Percentiles rank a stretch among this genome's conserved stretches.
phyloP scores from a whole-genome alignment of 2,888 invertebrate genomes.

The Melinaea marsaeus region DNA sequence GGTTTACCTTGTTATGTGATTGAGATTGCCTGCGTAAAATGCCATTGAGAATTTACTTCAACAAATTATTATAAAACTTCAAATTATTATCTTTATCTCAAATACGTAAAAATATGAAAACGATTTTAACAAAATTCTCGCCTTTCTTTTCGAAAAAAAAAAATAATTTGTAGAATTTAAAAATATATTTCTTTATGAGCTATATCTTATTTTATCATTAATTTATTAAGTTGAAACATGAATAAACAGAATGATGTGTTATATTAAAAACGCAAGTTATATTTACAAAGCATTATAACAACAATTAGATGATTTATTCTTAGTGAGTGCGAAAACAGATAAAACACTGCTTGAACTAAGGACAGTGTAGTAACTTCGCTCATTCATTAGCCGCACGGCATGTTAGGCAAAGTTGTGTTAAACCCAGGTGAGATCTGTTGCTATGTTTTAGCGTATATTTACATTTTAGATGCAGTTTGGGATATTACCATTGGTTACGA shows the following conservation, averaged over 20 bases:
- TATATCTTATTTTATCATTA: too few species aligned
- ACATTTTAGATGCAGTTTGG: conserved; percentile 14
- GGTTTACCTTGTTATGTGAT: conserved; percentile 64
- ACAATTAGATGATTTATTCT: conserved; percentile 35
- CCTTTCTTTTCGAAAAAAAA: too few species aligned
- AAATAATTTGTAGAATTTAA: too few species aligned
- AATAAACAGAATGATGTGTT: too few species aligned
- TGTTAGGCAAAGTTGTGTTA: conserved; percentile 12
- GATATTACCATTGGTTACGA: conserved; percentile 26
- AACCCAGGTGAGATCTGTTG: conserved; percentile 11
- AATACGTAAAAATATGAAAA: too few species aligned
- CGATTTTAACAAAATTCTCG: too few species aligned
- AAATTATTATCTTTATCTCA: conserved; percentile 28
- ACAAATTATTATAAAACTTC: conserved; percentile 42
- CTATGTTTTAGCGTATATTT: conserved; percentile 14
- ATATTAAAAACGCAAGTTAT: too few species aligned
- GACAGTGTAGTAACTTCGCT: conserved; percentile 14
- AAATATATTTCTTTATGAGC: too few species aligned
- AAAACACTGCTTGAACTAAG: conserved; percentile 11
- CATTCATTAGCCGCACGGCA: conserved; percentile 26
- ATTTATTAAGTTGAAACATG: too few species aligned
- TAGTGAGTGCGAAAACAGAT: neutral
- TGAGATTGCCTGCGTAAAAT: conserved; percentile 60
- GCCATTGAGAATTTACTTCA: conserved; percentile 46
- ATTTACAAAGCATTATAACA: neutral